Conservation (phyloP, 2,797 vertebrate species). For the Enteromius argenteus region DNA sequence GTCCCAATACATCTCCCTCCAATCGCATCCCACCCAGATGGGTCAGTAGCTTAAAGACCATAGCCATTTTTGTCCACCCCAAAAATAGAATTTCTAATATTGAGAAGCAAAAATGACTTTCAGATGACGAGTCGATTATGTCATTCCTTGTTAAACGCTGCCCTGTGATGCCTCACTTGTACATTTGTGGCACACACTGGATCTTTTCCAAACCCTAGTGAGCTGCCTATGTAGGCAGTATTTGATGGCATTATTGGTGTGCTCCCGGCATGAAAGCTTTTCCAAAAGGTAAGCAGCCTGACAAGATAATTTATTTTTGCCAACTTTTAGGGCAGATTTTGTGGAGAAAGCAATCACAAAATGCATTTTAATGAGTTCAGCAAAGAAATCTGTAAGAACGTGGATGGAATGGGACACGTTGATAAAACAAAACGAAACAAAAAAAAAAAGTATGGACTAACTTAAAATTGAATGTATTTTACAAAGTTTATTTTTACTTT, state of each 20-base stretch:
- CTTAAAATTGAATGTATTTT: background rate
- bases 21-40: background rate
- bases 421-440: background rate
- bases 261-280: background rate
- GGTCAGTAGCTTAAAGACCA: background rate
- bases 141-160: background rate
- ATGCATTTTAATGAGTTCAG: background rate
- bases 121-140: background rate
- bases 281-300: background rate
- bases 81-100: background rate
- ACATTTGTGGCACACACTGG: background rate
- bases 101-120: slow-evolving; percentile 1
- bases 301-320: background rate
- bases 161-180: background rate
- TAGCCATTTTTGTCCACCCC: background rate
- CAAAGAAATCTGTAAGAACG: background rate
- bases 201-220: background rate
- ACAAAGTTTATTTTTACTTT: background rate
- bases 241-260: background rate
- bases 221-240: slow-evolving; percentile 5
- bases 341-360: background rate
- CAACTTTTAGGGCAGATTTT: background rate
- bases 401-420: background rate
- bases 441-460: background rate
- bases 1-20: background rate